Conservation (phyloP, 1,140 invertebrate genomes). For the Stratiolaelaps scimitus region DNA sequence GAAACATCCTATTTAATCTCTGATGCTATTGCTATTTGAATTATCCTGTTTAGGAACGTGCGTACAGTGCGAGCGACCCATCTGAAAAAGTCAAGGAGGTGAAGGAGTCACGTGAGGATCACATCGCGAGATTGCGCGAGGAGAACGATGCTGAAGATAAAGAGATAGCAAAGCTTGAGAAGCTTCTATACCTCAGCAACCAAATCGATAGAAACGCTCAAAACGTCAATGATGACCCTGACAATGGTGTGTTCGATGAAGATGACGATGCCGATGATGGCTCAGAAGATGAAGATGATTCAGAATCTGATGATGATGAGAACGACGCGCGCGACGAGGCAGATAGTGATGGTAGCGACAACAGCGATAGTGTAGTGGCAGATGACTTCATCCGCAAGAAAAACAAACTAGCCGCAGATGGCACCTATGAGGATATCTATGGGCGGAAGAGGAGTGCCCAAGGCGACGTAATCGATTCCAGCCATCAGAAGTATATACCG, state of each 20-base stretch:
- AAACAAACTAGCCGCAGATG: conserved; percentile 36
- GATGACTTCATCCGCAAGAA: conserved; percentile 30
- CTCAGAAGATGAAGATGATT: conserved; percentile 34
- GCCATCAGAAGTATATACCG: conserved; percentile 58
- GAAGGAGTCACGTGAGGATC: conserved; percentile 40
- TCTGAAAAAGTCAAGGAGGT: conserved; percentile 26
- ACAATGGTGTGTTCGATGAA: conserved; percentile 29
- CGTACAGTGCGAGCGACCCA: neutral
- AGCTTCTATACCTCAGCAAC: conserved; percentile 67
- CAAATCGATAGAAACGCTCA: conserved; percentile 59
- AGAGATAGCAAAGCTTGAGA: conserved; percentile 63
- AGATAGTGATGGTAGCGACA: conserved; percentile 25
- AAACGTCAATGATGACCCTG: conserved; percentile 38
- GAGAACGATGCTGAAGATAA: conserved; percentile 66
- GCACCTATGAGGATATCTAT: conserved; percentile 81
- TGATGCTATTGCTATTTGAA: too few species aligned
- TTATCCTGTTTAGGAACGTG: conserved; percentile 7
- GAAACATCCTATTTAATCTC: too few species aligned
- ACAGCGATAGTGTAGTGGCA: conserved; percentile 25
- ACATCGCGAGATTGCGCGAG: conserved; percentile 51
- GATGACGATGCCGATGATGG: conserved; percentile 34
- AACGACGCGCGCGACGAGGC: conserved; percentile 25
- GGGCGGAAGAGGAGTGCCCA: conserved; percentile 64
- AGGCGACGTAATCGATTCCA: conserved; percentile 56
- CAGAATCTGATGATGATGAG: conserved; percentile 35